A percentile compares a stretch with the other conserved stretches of the same genome.
Conservation (phyloP, 1,140 invertebrate genomes). For the Condylostylus longicornis region DNA sequence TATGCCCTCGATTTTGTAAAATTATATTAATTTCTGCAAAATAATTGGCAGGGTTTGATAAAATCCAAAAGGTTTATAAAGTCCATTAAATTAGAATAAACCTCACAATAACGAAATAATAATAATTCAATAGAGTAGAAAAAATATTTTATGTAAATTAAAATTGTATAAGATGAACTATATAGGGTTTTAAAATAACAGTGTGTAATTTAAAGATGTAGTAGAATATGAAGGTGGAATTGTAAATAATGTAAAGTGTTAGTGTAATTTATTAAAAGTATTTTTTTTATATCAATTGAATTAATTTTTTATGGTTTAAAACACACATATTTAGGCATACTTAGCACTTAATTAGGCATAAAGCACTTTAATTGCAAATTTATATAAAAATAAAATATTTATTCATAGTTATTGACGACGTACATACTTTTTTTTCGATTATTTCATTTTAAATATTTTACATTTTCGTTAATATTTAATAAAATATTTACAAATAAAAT, state of each 20-base stretch:
- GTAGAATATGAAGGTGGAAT: background rate
- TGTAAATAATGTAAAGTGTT: background rate
- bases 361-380: background rate
- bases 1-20: too few species aligned
- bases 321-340: background rate
- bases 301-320: background rate
- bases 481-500: background rate
- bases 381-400: background rate
- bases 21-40: too few species aligned
- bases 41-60: too few species aligned
- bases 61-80: too few species aligned
- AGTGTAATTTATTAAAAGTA: background rate
- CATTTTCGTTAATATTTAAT: background rate
- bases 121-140: too few species aligned
- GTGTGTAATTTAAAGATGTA: background rate
- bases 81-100: too few species aligned
- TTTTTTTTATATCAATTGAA: background rate
- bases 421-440: too few species aligned
- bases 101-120: too few species aligned
- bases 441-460: too few species aligned
- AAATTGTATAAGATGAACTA: too few species aligned
- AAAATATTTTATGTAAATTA: too few species aligned
- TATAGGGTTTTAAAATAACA: too few species aligned
- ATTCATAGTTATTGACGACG: background rate
- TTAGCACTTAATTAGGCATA: background rate